These are phyloP conservation scores for Lordiphosa collinella DNA, from an alignment of 1,140 invertebrate species.

Conservation along the genomic window DNA sequence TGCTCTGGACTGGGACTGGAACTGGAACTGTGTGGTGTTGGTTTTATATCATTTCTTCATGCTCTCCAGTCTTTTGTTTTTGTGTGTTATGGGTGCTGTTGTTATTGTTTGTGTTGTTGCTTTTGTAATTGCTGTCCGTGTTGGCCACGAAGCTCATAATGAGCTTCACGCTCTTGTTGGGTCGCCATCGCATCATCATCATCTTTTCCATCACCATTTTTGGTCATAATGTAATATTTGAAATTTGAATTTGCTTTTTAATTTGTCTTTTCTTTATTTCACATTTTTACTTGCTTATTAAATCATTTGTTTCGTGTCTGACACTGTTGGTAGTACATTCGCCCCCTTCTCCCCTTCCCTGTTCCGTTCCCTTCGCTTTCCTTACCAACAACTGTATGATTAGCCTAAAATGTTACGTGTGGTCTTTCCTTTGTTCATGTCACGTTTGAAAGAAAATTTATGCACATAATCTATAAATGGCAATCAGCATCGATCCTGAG, in stretches of 20 bases:
- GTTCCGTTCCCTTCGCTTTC: too few species aligned
- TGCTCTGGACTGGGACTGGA: conserved; percentile 43
- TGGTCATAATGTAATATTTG: conserved; percentile 61
- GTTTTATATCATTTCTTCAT: conserved; percentile 73
- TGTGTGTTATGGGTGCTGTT: conserved; percentile 19
- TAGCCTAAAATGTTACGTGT: conserved; percentile 33
- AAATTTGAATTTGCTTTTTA: conserved; percentile 53
- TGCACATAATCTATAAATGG: conserved; percentile 66
- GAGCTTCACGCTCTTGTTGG: conserved; percentile 75
- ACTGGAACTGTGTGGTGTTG: conserved; percentile 43
- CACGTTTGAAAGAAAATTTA: conserved; percentile 44
- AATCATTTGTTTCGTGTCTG: conserved; percentile 46
- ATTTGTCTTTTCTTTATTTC: conserved; percentile 14
- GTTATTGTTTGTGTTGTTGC: conserved; percentile 24
- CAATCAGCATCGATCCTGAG: conserved; percentile 37
- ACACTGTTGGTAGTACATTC: conserved; percentile 20
- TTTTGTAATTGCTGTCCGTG: conserved; percentile 43
- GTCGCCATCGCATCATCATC: conserved; percentile 31
- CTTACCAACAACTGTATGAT: conserved; percentile 33
- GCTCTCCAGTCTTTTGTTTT: conserved; percentile 59
- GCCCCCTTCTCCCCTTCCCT: neutral
- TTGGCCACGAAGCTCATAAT: conserved; percentile 57
- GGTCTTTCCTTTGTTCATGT: conserved; percentile 22
- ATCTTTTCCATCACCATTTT: conserved; percentile 19
- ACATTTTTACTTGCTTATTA: conserved; percentile 38